Evolutionary conservation across 2,113 vertebrate genomes (phyloP).

Genomic region (Periophthalmodon schlosseri): DNA sequence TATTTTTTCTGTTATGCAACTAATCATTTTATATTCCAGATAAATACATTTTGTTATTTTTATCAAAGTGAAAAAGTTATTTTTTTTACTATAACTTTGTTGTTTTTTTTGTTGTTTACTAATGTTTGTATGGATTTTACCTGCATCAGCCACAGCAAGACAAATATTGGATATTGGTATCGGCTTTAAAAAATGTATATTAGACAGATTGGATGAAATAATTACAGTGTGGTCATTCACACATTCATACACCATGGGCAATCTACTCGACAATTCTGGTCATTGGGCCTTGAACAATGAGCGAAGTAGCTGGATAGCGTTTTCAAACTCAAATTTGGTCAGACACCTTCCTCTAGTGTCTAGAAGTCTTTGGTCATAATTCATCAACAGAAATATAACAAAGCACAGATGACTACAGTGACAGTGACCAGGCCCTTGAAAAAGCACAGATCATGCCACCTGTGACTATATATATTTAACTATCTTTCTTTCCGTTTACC

Average conservation of each 20-base stretch:
- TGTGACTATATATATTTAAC: slow-evolving; percentile 15
- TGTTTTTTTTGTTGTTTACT: too few relatives aligned
- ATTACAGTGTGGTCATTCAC: not conserved
- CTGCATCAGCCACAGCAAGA: too few relatives aligned
- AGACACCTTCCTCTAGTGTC: not conserved
- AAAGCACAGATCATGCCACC: slow-evolving; percentile 34
- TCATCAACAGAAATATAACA: not conserved
- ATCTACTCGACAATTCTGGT: not conserved
- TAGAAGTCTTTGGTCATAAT: not conserved
- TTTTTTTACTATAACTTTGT: too few relatives aligned
- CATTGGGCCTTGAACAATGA: not conserved
- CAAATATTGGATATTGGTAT: too few relatives aligned
- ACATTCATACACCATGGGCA: not conserved
- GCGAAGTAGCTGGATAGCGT: not conserved
- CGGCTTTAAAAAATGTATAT: too few relatives aligned
- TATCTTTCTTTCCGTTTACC: slow-evolving; percentile 1
- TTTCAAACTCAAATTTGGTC: not conserved
- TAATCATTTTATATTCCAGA: too few relatives aligned
- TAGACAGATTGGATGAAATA: not conserved
- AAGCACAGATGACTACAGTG: not conserved
- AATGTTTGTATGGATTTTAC: too few relatives aligned
- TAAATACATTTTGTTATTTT: too few relatives aligned
- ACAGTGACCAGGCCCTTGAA: slow-evolving; percentile 19
- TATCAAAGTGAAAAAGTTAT: too few relatives aligned
- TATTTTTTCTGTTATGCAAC: too few relatives aligned